Evolutionary conservation across 2,888 invertebrate species (phyloP), one percentile per base, ranked within the genome.

Genomic region (Eilema sororculum): DNA sequence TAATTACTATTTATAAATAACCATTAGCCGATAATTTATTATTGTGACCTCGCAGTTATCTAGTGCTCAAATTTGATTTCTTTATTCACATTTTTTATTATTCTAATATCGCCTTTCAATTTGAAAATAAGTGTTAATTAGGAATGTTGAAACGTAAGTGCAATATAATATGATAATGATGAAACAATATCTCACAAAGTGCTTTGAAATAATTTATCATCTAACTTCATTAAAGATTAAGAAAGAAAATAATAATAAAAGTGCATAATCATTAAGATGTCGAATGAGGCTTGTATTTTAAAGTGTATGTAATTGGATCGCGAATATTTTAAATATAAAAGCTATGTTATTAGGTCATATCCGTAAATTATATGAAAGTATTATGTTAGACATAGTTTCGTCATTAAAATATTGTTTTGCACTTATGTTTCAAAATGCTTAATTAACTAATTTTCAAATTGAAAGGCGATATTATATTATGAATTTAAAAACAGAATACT

Each of bases 341-440:
- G 41, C 16, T 37, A 37, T 12, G 12, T 41, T 41, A 41, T 41
- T 41, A 41, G 41, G 41, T 41, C 41, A 16, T 41, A 16, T 41
- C 16, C 16, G 0, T 16, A 20, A 46, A 22, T n/a, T 52, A 46
- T 20, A 20, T 46, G 2, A 46, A 46, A 46, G 46, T 20, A 46
- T 46, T 46, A 52, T 52, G 52, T 52, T 1, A 9, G n/a, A 52
- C 52, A 52, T 52, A n/a, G n/a, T n/a, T 52, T n/a, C 52, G 9
- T 52, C n/a, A 46, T 46, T 46, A 16, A 3, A 41, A 46, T 46
- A 52, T 52, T n/a, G 52, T 52, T 52, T 52, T 52, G 52, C n/a
- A 52, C n/a, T 52, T 52, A n/a, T n/a, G 52, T 52, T 52, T n/a
- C 52, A 20, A 52, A n/a, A 52, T n/a, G 52, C 52, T n/a, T 52